A percentile compares a stretch with the other conserved stretches of the same genome.
phyloP scores from a whole-genome alignment of 2,888 invertebrate species.

The Bombylius major region DNA sequence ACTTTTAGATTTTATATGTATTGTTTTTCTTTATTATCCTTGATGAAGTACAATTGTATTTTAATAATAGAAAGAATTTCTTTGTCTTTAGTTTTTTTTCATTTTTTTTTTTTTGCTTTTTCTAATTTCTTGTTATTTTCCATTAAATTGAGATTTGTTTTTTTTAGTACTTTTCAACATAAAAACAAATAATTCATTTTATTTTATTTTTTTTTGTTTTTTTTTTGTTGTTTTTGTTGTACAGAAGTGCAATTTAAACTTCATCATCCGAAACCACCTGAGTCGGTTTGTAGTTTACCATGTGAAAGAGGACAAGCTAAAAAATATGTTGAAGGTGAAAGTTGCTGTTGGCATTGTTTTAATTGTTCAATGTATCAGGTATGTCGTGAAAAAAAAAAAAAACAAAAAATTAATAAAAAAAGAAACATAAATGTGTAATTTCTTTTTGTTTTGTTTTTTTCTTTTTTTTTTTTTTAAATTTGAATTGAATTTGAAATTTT shows the following conservation, averaged over 20 bases:
- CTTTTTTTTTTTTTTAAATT: background rate
- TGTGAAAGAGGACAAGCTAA: conserved; percentile 83
- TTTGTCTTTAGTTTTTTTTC: background rate
- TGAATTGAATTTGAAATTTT: background rate
- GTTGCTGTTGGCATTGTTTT: conserved; percentile 90
- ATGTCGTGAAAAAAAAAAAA: too few relatives aligned
- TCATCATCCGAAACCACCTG: conserved; percentile 64
- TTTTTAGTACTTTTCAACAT: too few relatives aligned
- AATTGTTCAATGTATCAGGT: conserved; percentile 81
- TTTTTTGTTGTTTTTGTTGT: conserved; percentile 14
- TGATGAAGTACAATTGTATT: too few relatives aligned
- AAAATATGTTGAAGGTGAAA: conserved; percentile 84
- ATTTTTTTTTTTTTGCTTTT: background rate
- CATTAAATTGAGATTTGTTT: too few relatives aligned
- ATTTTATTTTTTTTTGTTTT: background rate
- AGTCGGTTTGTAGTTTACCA: conserved; percentile 81
- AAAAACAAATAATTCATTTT: background rate
- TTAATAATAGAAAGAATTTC: too few relatives aligned
- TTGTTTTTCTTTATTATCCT: background rate
- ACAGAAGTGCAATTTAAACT: conserved; percentile 74
- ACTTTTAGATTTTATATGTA: too few relatives aligned
- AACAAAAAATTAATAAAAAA: too few relatives aligned
- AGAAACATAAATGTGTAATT: background rate
- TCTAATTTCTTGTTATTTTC: too few relatives aligned
- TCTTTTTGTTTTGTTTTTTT: too few relatives aligned